Evolutionary conservation across 2,888 invertebrate species (phyloP).

Genomic region (Papilio gigon): DNA sequence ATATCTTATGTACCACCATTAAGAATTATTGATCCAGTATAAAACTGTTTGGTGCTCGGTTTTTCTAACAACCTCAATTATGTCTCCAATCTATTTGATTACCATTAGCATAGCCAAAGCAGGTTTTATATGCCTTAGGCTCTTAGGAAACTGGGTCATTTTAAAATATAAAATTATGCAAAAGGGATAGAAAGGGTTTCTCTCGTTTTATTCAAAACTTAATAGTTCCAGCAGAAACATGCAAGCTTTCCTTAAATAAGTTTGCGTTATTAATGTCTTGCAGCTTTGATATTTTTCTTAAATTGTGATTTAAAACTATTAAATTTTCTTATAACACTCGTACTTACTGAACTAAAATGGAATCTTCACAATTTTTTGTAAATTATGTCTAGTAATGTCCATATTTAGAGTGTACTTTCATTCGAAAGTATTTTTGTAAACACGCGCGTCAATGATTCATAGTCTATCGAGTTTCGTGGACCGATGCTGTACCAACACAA

Average conservation of each 20-base stretch:
- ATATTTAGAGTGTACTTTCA: conserved; percentile 8
- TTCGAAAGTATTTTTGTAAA: conserved; percentile 29
- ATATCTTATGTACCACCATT: no score
- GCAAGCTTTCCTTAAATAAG: background rate
- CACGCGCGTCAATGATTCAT: conserved; percentile 33
- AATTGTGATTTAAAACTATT: background rate
- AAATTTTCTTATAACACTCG: background rate
- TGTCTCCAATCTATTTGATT: no score
- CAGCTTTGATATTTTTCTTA: background rate
- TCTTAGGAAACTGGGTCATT: no score
- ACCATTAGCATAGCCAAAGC: no score
- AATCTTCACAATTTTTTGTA: background rate
- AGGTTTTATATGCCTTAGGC: no score
- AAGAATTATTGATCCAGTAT: no score
- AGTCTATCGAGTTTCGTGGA: background rate
- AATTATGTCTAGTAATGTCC: conserved; percentile 2
- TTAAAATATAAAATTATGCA: background rate
- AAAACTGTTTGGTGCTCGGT: no score
- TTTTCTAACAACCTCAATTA: no score
- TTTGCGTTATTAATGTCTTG: background rate
- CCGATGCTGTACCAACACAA: background rate
- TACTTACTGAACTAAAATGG: conserved; percentile 25
- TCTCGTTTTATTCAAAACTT: background rate
- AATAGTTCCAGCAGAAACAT: background rate
- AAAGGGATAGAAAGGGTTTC: background rate